Evolutionary conservation across 2,113 vertebrate species (phyloP).

Genomic region (Ailuropoda melanoleuca): DNA sequence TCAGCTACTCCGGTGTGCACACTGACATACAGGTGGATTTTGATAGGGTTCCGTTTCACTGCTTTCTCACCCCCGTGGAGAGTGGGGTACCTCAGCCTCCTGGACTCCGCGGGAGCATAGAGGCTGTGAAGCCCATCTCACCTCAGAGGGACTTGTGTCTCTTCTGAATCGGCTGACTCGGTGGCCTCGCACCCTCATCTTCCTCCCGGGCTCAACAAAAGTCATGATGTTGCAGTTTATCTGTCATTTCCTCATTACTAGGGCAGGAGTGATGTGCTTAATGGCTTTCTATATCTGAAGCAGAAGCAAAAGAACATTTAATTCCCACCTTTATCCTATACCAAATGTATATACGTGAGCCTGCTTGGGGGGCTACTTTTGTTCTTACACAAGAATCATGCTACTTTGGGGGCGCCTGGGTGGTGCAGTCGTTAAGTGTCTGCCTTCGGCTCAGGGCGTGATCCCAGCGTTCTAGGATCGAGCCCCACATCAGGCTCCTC

Average conservation of each 20-base stretch:
- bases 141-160: not conserved
- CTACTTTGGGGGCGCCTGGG: not conserved
- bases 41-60: not conserved
- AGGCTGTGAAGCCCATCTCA: not conserved
- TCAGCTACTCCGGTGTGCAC: too few species aligned
- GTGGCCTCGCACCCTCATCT: not conserved
- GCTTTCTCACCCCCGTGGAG: fast-evolving
- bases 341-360: not conserved
- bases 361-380: not conserved
- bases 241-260: not conserved
- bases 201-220: not conserved
- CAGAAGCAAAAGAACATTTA: not conserved
- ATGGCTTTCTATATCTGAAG: not conserved
- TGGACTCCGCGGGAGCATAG: not conserved
- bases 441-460: too few species aligned
- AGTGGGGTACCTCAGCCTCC: not conserved
- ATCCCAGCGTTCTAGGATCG: too few species aligned
- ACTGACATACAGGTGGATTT: not conserved
- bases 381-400: not conserved
- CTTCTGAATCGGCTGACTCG: not conserved
- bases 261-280: not conserved
- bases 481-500: too few species aligned
- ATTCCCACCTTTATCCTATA: not conserved
- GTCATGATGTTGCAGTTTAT: not conserved
- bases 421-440: too few species aligned